Conservation (phyloP, 2,797 vertebrate species). For the Allobates femoralis region DNA sequence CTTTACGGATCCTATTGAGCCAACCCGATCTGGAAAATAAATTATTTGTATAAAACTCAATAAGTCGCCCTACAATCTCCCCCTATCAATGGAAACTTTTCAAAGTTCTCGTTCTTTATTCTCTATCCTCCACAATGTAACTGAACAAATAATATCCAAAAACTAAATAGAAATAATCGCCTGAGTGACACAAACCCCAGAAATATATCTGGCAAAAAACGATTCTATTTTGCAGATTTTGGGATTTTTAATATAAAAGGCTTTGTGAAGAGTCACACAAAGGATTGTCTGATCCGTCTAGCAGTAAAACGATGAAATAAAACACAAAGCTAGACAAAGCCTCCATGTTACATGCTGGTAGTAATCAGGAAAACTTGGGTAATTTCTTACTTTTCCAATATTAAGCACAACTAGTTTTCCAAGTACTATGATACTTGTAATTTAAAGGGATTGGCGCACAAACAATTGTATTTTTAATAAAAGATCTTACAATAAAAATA, state of each 20-base stretch:
- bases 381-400: not conserved
- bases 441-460: not conserved
- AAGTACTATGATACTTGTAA: not conserved
- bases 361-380: not conserved
- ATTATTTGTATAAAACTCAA: not conserved
- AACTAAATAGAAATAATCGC: slow-evolving; percentile 21
- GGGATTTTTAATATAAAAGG: slow-evolving; percentile 6
- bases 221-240: slow-evolving; percentile 27
- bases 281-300: slow-evolving; percentile 23
- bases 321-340: slow-evolving; percentile 21
- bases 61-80: not conserved
- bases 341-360: not conserved
- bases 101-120: not conserved
- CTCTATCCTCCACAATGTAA: not conserved
- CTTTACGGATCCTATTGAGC: not conserved
- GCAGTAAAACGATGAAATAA: slow-evolving; percentile 11
- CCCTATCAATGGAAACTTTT: not conserved
- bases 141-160: not conserved
- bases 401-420: not conserved
- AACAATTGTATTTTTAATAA: not conserved
- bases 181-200: slow-evolving; percentile 9
- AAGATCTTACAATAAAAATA: not conserved
- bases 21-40: not conserved
- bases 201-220: slow-evolving; percentile 31
- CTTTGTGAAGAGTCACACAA: slow-evolving; percentile 9